phyloP scores from a whole-genome alignment of 2,888 invertebrate species.

The Neuroscelio doddi region DNA sequence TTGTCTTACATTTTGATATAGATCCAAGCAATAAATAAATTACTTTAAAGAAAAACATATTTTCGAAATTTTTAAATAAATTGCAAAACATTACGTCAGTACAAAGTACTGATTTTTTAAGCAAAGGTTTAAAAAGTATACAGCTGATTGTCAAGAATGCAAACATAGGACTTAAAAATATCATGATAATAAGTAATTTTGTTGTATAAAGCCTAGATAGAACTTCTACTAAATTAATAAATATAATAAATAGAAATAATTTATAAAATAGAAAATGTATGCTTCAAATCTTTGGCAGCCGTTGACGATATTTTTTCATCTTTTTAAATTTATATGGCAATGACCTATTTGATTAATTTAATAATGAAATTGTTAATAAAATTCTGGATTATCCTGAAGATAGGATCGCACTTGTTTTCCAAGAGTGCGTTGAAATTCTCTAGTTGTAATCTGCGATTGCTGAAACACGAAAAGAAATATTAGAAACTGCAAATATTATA shows the following conservation, averaged over 20 bases:
- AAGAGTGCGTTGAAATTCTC: conserved; percentile 62
- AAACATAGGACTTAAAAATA: no score
- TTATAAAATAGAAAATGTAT: conserved; percentile 4
- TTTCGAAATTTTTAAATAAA: background rate
- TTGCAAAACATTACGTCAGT: no score
- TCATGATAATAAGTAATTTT: no score
- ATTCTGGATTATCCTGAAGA: conserved; percentile 65
- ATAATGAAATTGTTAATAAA: conserved; percentile 47
- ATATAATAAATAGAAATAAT: conserved; percentile 36
- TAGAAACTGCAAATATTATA: background rate
- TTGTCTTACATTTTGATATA: no score
- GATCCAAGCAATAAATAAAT: background rate
- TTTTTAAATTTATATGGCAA: conserved; percentile 19
- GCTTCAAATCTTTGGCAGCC: conserved; percentile 39
- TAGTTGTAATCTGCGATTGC: conserved; percentile 63
- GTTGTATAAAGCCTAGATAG: background rate
- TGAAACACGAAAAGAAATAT: conserved; percentile 49
- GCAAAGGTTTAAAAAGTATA: no score
- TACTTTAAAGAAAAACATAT: background rate
- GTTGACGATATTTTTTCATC: no score
- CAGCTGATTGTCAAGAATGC: no score
- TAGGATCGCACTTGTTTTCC: conserved; percentile 62
- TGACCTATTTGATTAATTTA: conserved; percentile 17
- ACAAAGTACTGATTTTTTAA: no score
- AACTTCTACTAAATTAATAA: conserved; percentile 37